These are phyloP conservation scores for Phoeniculus purpureus DNA, from an alignment of 2,797 vertebrate species.

Conservation along the genomic window DNA sequence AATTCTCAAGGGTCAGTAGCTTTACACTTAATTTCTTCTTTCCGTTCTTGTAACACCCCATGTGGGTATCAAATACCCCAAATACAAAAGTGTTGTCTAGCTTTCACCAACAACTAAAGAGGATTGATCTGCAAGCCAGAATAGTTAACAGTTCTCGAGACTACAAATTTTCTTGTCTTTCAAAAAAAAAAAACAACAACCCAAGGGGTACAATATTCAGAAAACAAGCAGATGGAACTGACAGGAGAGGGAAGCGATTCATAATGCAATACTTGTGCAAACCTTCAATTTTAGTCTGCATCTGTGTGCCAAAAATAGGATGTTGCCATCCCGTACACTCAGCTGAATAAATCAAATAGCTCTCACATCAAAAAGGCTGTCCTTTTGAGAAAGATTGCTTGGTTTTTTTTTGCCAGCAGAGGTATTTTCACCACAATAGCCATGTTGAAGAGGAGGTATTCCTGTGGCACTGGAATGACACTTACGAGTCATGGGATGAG, in stretches of 20 bases:
- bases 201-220: rapidly evolving
- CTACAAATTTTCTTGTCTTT: neutral
- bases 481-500: neutral
- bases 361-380: neutral
- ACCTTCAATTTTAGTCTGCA: neutral
- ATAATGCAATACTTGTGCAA: conserved; percentile 1
- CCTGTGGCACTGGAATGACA: neutral
- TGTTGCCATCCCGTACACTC: neutral
- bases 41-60: neutral
- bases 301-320: neutral
- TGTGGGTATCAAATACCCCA: too few species aligned
- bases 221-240: neutral
- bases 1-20: neutral
- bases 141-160: neutral
- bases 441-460: neutral
- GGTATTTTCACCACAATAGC: neutral
- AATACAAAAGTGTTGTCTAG: neutral
- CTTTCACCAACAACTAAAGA: neutral
- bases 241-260: neutral
- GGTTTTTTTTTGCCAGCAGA: neutral
- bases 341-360: neutral
- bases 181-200: neutral
- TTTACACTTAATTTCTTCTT: neutral
- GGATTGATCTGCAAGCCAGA: neutral
- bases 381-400: neutral